Conservation (phyloP, 2,888 invertebrate species). For the Eumacrocentrus americanus region DNA sequence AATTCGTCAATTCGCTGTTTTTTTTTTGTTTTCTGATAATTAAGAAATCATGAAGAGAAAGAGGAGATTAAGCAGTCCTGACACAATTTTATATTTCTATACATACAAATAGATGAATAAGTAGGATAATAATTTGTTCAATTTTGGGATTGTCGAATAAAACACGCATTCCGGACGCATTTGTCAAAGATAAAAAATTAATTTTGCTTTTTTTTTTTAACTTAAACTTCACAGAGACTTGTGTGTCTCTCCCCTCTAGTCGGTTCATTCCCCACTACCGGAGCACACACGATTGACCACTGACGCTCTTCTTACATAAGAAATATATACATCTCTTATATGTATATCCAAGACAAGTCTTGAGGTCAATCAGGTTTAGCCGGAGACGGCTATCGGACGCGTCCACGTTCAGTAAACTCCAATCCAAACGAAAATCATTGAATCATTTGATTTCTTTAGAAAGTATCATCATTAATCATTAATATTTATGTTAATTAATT, state of each 20-base stretch:
- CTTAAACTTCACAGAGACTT: neutral
- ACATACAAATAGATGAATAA: neutral
- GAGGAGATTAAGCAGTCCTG: neutral
- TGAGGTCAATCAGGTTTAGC: slow-evolving; percentile 9
- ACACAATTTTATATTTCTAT: slow-evolving; percentile 8
- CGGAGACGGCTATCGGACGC: neutral
- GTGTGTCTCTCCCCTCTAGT: too few relatives aligned
- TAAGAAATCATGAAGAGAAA: neutral
- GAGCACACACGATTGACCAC: neutral
- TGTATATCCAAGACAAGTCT: neutral
- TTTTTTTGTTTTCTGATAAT: neutral
- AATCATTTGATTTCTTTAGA: too few relatives aligned
- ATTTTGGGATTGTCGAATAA: slow-evolving; percentile 1
- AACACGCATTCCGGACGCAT: neutral
- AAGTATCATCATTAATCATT: too few relatives aligned
- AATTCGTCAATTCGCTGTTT: neutral
- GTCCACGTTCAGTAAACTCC: neutral
- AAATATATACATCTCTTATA: neutral
- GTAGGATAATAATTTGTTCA: neutral
- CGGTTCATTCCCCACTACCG: neutral
- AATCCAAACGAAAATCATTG: too few relatives aligned
- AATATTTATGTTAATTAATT: too few relatives aligned
- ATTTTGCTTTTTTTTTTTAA: neutral
- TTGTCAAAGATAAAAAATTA: neutral
- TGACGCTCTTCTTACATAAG: neutral